A percentile compares a stretch with the other conserved stretches of the same genome.
Conservation (phyloP, 2,113 vertebrate genomes). For the Callaeas wilsoni region DNA sequence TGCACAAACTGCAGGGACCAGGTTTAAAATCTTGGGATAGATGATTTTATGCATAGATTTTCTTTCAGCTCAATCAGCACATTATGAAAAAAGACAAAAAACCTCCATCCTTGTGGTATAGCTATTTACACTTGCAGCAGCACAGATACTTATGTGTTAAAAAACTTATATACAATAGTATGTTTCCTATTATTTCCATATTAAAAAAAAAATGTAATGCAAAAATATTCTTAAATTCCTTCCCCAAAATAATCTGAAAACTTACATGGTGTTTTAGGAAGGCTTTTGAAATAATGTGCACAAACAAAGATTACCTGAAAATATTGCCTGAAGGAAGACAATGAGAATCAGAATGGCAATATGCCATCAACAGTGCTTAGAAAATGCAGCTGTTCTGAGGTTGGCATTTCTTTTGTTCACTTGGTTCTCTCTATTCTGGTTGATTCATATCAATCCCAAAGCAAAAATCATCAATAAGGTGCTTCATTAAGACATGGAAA, state of each 20-base stretch:
- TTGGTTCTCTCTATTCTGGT: neutral
- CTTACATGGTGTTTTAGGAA: neutral
- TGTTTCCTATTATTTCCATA: neutral
- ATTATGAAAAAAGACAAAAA: neutral
- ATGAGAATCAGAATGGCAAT: neutral
- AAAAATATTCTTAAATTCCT: neutral
- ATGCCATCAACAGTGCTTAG: neutral
- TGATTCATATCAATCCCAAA: neutral
- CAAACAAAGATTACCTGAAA: constrained; percentile 19
- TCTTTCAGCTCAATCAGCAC: neutral
- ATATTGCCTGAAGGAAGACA: constrained; percentile 2
- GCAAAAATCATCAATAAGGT: constrained; percentile 27
- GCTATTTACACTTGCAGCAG: constrained; percentile 24
- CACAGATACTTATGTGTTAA: neutral
- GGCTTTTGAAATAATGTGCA: neutral
- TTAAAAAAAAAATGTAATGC: neutral
- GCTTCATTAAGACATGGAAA: constrained; percentile 78
- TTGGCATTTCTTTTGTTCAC: neutral
- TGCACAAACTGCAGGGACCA: neutral
- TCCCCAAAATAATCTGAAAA: neutral
- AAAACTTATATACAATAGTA: neutral
- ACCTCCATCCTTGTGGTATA: neutral
- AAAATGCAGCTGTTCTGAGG: constrained; percentile 3
- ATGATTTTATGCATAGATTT: neutral
- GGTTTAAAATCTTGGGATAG: neutral